Base-by-base conservation (phyloP, 2,113 vertebrate species). In the Neolamprologus cancellatus region DNA sequence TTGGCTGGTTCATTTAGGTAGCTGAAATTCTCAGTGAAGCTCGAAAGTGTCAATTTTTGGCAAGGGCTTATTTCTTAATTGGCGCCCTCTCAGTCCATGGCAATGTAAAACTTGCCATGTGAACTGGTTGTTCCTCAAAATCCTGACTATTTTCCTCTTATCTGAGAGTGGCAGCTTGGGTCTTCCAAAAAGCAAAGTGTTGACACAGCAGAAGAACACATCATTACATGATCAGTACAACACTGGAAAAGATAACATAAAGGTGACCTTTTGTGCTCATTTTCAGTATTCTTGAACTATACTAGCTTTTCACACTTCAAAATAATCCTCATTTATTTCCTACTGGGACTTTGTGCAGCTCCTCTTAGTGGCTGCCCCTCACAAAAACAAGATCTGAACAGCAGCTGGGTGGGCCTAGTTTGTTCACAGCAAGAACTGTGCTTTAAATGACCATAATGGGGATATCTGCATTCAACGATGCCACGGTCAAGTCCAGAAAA, bases 211-310 rank as follows among this genome's bases (percentile, higher is more conserved):
- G 36, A 69, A 41, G 3, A 69, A 41, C 7, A 69, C 36, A 23
- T 15, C 0, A 69, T 0, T n/a, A 64, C 59, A 64, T 0, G 4
- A 36, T 20, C 18, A 20, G 12, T 20, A 1, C 18, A 66, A 66
- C 0, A 39, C 12, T 69, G 36, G 36, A 5, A 71, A 44, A 17
- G 66, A 25, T 17, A 46, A 71, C 3, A 71, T 17, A 71, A 71
- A 25, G 36, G 66, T 25, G 66, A 44, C 66, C 13, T 71, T 41
- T 71, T 71, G 64, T 17, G 66, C 20, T 28, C 12, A 71, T 28
- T 71, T 71, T 44, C 20, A 25, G 23, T 25, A 46, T 17, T 71
- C 20, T 28, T 71, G 66, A 10, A 71, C 57, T 4, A 3, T 34
- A n/a, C 39, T 46, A 11, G 20, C 13, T 28, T 74, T 46, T 74